Conservation (phyloP, 2,797 vertebrate species). For the Apodemus agrarius region DNA sequence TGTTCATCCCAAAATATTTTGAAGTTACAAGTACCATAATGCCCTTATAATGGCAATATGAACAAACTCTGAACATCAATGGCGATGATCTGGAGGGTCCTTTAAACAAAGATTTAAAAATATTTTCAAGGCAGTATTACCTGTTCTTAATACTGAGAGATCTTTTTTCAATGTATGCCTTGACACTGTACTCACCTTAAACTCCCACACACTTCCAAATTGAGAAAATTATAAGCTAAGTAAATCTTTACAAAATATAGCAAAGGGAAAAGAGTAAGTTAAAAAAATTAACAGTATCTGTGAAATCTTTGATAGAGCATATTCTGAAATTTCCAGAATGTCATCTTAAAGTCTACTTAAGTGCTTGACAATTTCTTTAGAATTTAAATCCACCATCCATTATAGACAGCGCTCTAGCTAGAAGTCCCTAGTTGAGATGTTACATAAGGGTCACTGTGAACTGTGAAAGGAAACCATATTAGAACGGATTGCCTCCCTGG, state of each 20-base stretch:
- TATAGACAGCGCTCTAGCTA: conserved; percentile 21
- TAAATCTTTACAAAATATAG: conserved; percentile 78
- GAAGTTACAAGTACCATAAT: conserved; percentile 11
- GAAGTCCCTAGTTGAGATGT: conserved; percentile 10
- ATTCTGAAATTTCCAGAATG: conserved; percentile 62
- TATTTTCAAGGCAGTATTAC: conserved; percentile 61
- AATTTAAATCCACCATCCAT: conserved; percentile 52
- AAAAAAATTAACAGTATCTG: conserved; percentile 69
- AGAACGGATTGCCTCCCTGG: conserved; percentile 12
- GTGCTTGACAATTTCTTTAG: conserved; percentile 52
- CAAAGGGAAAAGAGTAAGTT: conserved; percentile 57
- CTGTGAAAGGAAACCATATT: conserved; percentile 42
- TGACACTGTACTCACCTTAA: conserved; percentile 84
- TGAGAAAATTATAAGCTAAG: conserved; percentile 85
- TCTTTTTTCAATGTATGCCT: conserved; percentile 80
- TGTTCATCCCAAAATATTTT: conserved; percentile 38
- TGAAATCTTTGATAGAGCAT: conserved; percentile 64
- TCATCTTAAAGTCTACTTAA: conserved; percentile 57
- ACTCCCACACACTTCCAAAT: conserved; percentile 86
- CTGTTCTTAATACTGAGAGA: conserved; percentile 81
- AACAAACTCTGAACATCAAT: conserved; percentile 12
- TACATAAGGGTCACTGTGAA: background rate
- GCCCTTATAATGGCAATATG: conserved; percentile 1
- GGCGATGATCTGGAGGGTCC: conserved; percentile 42
- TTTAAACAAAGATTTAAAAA: conserved; percentile 47